Percentiles rank a stretch among this genome's conserved stretches.
Conservation (phyloP, 2,113 vertebrate species). For the Capreolus pygargus region DNA sequence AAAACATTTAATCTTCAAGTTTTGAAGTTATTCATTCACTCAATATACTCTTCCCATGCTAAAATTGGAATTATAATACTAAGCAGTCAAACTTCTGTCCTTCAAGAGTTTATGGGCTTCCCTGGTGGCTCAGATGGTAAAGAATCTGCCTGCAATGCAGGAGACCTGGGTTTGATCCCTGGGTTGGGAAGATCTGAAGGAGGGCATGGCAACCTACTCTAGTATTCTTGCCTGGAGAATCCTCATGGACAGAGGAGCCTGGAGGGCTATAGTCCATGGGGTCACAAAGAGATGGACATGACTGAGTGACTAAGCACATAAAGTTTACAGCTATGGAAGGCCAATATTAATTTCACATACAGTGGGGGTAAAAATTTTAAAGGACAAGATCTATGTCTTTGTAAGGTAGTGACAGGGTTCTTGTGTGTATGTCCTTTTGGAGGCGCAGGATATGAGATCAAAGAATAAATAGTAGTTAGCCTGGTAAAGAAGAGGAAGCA, state of each 20-base stretch:
- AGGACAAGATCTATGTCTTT: not conserved
- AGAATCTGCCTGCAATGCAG: not conserved
- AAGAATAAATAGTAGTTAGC: not conserved
- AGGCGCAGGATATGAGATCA: not conserved
- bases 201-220: not conserved
- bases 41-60: not conserved
- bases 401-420: not conserved
- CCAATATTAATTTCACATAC: not conserved
- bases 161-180: not conserved
- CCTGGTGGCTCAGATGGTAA: not conserved
- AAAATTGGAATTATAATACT: not conserved
- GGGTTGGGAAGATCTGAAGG: not conserved
- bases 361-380: not conserved
- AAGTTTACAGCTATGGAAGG: not conserved
- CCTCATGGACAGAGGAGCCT: not conserved
- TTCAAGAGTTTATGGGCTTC: not conserved
- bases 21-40: slow-evolving; percentile 13
- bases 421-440: not conserved
- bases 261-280: not conserved
- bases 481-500: not conserved
- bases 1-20: slow-evolving; percentile 5
- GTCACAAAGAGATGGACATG: not conserved
- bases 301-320: not conserved
- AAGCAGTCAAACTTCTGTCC: not conserved
- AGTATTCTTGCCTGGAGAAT: not conserved